A percentile compares a stretch with the other conserved stretches of the same genome.
phyloP scores from a whole-genome alignment of 2,113 vertebrate genomes.

The mouse (Mus musculus) region DNA sequence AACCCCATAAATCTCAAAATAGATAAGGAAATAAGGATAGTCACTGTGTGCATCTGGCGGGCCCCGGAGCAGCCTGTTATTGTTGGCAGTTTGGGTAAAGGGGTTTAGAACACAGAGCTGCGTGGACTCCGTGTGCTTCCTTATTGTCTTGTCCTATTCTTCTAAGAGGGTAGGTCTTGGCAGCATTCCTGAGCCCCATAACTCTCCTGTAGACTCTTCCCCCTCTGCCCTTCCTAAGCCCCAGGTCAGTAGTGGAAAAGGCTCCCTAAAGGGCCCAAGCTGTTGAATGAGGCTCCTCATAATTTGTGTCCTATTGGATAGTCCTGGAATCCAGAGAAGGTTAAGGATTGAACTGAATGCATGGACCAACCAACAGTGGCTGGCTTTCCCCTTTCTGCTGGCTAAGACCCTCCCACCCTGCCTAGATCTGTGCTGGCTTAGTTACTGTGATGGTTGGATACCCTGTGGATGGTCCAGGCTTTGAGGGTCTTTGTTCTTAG shows the following conservation, averaged over 20 bases:
- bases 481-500: not conserved
- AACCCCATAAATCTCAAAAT: constrained; percentile 60
- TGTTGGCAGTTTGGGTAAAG: not conserved
- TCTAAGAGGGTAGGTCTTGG: not conserved
- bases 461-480: not conserved
- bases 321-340: not conserved
- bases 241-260: not conserved
- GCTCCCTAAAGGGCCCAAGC: not conserved
- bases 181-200: not conserved
- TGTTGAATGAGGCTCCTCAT: not conserved
- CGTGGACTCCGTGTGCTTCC: constrained; percentile 47
- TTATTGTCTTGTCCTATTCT: constrained; percentile 27
- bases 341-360: not conserved
- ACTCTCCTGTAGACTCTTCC: constrained; percentile 15
- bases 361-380: not conserved
- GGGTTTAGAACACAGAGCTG: not conserved
- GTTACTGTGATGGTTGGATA: not conserved
- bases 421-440: not conserved
- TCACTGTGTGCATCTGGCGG: not conserved
- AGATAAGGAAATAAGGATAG: constrained; percentile 61
- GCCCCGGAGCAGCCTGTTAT: constrained; percentile 7
- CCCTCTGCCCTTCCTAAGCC: not conserved
- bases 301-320: not conserved
- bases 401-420: not conserved
- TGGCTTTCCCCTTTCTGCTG: not conserved